These are phyloP conservation scores for Pseudomugil tenellus DNA, from an alignment of 2,797 vertebrate species.

Conservation along the genomic window DNA sequence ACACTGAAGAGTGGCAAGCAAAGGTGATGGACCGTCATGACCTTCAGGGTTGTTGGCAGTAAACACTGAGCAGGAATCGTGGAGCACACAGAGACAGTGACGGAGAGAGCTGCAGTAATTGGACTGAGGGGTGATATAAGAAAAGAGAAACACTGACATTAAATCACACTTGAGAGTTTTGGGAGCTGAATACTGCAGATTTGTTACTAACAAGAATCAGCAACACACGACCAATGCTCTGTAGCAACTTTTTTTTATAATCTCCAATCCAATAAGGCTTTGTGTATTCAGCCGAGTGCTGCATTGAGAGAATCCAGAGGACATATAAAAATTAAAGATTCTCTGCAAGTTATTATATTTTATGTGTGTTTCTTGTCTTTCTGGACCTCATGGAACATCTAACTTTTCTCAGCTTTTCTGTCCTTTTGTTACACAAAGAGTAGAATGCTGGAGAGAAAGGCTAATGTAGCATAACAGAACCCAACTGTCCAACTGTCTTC, in stretches of 20 bases:
- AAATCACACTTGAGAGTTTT: slow-evolving; percentile 42
- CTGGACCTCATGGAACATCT: slow-evolving; percentile 18
- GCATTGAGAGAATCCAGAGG: slow-evolving; percentile 27
- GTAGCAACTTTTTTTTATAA: slow-evolving; percentile 28
- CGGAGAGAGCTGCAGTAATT: slow-evolving; percentile 34
- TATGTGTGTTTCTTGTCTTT: slow-evolving; percentile 11
- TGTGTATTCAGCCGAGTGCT: slow-evolving; percentile 23
- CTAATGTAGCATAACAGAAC: slow-evolving; percentile 46
- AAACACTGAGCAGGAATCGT: slow-evolving; percentile 64
- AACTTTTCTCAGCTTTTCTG: slow-evolving; percentile 30
- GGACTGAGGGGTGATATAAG: slow-evolving; percentile 37
- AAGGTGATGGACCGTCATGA: slow-evolving; percentile 63
- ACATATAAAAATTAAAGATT: background rate
- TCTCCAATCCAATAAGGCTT: slow-evolving; percentile 21
- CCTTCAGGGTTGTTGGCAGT: slow-evolving; percentile 53
- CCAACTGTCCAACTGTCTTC: background rate
- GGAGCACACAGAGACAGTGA: background rate
- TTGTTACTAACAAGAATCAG: slow-evolving; percentile 57
- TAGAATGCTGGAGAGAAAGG: slow-evolving; percentile 1
- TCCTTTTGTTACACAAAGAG: slow-evolving; percentile 13
- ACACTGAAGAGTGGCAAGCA: slow-evolving; percentile 38
- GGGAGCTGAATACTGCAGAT: slow-evolving; percentile 35
- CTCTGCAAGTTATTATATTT: slow-evolving; percentile 16
- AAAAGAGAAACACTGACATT: slow-evolving; percentile 46
- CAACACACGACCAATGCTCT: slow-evolving; percentile 33